Conservation (phyloP, 2,888 invertebrate genomes). For the Orthosia cruda region DNA sequence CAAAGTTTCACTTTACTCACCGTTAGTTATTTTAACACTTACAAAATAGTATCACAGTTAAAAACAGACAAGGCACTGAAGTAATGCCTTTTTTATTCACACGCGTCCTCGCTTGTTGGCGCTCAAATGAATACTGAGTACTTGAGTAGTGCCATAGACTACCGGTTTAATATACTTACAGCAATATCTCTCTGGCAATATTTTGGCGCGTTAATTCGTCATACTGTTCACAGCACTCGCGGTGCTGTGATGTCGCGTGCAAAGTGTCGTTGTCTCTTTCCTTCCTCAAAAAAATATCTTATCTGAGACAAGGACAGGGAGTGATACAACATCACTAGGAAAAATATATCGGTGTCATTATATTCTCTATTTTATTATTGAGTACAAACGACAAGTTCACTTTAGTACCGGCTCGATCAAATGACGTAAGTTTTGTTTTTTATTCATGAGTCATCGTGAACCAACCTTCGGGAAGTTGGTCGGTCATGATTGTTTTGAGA, state of each 20-base stretch:
- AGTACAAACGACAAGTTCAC: conserved; percentile 22
- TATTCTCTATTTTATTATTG: conserved; percentile 32
- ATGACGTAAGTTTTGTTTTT: conserved; percentile 63
- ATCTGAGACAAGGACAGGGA: conserved; percentile 40
- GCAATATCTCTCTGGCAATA: conserved; percentile 12
- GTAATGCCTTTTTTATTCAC: conserved; percentile 28
- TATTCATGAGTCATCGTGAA: conserved; percentile 56
- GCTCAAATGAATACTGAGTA: conserved; percentile 55
- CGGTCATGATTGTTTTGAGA: conserved; percentile 48
- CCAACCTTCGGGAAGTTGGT: conserved; percentile 29
- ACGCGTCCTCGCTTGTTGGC: conserved; percentile 48
- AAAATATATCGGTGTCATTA: conserved; percentile 41
- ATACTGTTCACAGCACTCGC: conserved; percentile 40
- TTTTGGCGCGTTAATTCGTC: conserved; percentile 56
- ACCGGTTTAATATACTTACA: conserved; percentile 33
- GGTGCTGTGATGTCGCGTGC: conserved; percentile 27
- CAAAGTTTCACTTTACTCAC: conserved; percentile 59
- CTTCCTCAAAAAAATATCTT: conserved; percentile 8
- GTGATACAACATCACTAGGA: conserved; percentile 9
- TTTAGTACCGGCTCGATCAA: conserved; percentile 2
- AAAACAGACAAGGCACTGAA: conserved; percentile 48
- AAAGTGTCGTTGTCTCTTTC: conserved; percentile 38
- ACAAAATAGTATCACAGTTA: conserved; percentile 72
- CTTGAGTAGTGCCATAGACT: conserved; percentile 16
- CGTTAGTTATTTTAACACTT: conserved; percentile 56